phyloP scores from a whole-genome alignment of 2,113 vertebrate species.

The Tautogolabrus adspersus region DNA sequence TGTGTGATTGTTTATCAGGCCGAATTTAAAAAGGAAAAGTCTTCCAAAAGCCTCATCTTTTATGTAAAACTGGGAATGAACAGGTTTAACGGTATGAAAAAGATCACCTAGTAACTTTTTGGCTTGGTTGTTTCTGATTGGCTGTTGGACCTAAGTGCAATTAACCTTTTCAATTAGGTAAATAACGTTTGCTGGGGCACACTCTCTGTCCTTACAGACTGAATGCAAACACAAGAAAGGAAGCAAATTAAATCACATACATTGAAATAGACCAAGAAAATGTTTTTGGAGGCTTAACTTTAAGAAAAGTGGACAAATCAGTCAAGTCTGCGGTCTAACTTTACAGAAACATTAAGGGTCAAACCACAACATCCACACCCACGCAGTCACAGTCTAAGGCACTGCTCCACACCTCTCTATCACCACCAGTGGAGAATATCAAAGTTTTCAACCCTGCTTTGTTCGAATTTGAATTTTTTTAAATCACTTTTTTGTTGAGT shows the following conservation, averaged over 20 bases:
- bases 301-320: constrained; percentile 1
- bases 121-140: not conserved
- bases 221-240: not conserved
- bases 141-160: not conserved
- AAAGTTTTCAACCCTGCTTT: constrained; percentile 8
- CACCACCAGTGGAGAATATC: constrained; percentile 40
- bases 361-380: constrained; percentile 45
- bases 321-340: constrained; percentile 12
- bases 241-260: not conserved
- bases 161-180: too few species aligned
- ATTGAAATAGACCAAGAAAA: not conserved
- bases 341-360: constrained; percentile 42
- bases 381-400: constrained; percentile 77
- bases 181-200: too few species aligned
- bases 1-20: not conserved
- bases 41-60: not conserved
- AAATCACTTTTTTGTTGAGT: not conserved
- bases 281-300: constrained; percentile 3
- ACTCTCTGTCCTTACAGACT: too few species aligned
- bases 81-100: too few species aligned
- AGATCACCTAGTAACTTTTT: not conserved
- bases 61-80: not conserved
- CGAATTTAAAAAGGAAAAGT: not conserved
- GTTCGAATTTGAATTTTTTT: constrained; percentile 23
- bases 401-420: constrained; percentile 67